Evolutionary conservation across 2,888 invertebrate species (phyloP).

Genomic region (Sceliomorpha sp.): DNA sequence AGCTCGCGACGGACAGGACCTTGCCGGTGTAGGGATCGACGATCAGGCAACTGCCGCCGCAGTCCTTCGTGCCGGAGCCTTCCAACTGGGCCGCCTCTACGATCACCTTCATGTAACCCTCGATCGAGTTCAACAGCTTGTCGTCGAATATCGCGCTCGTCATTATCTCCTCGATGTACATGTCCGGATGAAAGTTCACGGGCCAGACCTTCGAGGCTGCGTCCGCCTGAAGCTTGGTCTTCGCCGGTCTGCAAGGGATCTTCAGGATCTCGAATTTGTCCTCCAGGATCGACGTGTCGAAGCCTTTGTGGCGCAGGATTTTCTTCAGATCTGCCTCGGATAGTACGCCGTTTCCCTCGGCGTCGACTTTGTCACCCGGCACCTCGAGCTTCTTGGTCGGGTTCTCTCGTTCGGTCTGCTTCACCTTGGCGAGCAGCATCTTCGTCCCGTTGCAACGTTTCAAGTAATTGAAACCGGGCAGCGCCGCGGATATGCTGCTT

Average conservation of each 20-base stretch:
- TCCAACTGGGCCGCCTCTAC: constrained; percentile 81
- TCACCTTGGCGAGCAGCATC: constrained; percentile 82
- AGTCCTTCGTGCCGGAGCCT: constrained; percentile 66
- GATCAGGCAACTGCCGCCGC: constrained; percentile 83
- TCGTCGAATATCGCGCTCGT: constrained; percentile 83
- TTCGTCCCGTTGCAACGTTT: constrained; percentile 86
- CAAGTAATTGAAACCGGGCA: constrained; percentile 85
- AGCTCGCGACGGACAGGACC: constrained; percentile 86
- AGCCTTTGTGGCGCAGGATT: constrained; percentile 79
- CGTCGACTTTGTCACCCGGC: too few species aligned
- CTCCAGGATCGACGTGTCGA: constrained; percentile 81
- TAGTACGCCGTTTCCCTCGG: constrained; percentile 44
- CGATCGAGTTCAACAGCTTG: constrained; percentile 82
- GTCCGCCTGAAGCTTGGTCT: constrained; percentile 85
- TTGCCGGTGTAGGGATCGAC: constrained; percentile 86
- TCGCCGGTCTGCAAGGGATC: constrained; percentile 85
- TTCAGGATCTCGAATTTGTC: constrained; percentile 82
- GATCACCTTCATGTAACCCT: constrained; percentile 83
- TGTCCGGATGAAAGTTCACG: constrained; percentile 91
- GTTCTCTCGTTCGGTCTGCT: constrained; percentile 54
- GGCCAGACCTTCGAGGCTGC: constrained; percentile 88
- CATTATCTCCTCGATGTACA: constrained; percentile 85
- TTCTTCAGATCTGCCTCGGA: constrained; percentile 76
- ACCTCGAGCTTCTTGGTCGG: too few species aligned
- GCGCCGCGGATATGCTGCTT: constrained; percentile 83